These are phyloP conservation scores for Tholera decimalis DNA, from an alignment of 2,888 invertebrate genomes.

Conservation along the genomic window DNA sequence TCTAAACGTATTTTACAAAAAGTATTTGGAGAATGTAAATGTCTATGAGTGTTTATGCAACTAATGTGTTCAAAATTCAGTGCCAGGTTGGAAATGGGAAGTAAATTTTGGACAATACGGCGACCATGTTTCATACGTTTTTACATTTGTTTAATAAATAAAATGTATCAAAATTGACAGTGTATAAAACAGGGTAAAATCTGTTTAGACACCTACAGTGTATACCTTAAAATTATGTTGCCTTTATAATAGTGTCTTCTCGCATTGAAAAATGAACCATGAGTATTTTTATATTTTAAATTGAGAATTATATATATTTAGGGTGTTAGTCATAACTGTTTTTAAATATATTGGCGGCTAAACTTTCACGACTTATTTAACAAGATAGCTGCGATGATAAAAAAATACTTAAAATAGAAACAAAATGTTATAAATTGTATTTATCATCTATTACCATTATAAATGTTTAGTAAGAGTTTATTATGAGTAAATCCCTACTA, in stretches of 20 bases:
- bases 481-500: slow-evolving; percentile 33
- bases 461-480: slow-evolving; percentile 48
- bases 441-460: slow-evolving; percentile 38
- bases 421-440: slow-evolving; percentile 40
- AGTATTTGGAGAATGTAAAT: slow-evolving; percentile 54
- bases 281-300: slow-evolving; percentile 61
- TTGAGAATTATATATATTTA: slow-evolving; percentile 39
- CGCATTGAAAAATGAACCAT: slow-evolving; percentile 55
- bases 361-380: slow-evolving; percentile 43
- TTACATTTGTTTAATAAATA: slow-evolving; percentile 55
- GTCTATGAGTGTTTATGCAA: slow-evolving; percentile 59
- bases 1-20: slow-evolving; percentile 66
- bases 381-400: slow-evolving; percentile 15
- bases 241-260: slow-evolving; percentile 66
- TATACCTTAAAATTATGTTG: slow-evolving; percentile 62
- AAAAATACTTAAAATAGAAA: slow-evolving; percentile 22
- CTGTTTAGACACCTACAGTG: slow-evolving; percentile 54
- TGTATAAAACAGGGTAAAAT: slow-evolving; percentile 68
- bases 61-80: slow-evolving; percentile 82
- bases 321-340: slow-evolving; percentile 27
- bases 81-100: slow-evolving; percentile 71
- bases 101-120: slow-evolving; percentile 72
- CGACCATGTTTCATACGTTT: slow-evolving; percentile 62
- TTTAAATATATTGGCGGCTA: slow-evolving; percentile 50
- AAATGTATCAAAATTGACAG: slow-evolving; percentile 42